Evolutionary conservation across 2,888 invertebrate species (phyloP), one percentile per base, ranked within the genome.

Genomic region (Mimas tiliae): DNA sequence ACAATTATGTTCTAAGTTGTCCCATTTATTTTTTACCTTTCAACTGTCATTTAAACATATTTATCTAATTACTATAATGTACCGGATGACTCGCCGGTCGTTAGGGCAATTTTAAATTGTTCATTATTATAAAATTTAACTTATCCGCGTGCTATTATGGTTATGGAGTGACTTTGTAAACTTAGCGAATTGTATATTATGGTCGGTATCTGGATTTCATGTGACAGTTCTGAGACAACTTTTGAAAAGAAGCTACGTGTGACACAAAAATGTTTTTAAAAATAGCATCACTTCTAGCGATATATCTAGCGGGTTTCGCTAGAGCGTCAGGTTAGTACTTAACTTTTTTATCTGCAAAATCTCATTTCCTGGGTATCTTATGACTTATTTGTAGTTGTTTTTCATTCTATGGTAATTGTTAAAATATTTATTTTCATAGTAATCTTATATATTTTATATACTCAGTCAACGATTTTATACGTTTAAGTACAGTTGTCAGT

Each of bases 81-180:
- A 6, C 16, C 12, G 9, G 33, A 27, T 55, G 48, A 58, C 48
- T 47, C 47, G 55, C 12, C 16, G 42, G 21, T 21, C 27, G 16
- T 53, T 64, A 53, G 21, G 11, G 42, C 19, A 53, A 64, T 64
- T 53, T 68, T 75, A 71, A 74, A 27, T 64, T 69, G 52, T 62
- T 68, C 63, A 67, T 64, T 14, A 42, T 65, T 45, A 67, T 65
- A 63, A 55, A 55, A 65, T 38, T 42, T 50, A 55, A 63, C 65
- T 55, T 67, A 21, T 42, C 38, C 62, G 52, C 11, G 19, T 62
- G 52, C 38, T 63, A 55, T 63, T 55, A 65, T 58, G 50, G 9
- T 50, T 47, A 63, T 27, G 12, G 7, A 27, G 38, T 27, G 38
- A 38, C 53, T 34, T 58, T 58, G 62, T 65, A 48, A 45, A 63